These are phyloP conservation scores for Dioctria rufipes DNA, from an alignment of 2,888 invertebrate species.

Conservation along the genomic window DNA sequence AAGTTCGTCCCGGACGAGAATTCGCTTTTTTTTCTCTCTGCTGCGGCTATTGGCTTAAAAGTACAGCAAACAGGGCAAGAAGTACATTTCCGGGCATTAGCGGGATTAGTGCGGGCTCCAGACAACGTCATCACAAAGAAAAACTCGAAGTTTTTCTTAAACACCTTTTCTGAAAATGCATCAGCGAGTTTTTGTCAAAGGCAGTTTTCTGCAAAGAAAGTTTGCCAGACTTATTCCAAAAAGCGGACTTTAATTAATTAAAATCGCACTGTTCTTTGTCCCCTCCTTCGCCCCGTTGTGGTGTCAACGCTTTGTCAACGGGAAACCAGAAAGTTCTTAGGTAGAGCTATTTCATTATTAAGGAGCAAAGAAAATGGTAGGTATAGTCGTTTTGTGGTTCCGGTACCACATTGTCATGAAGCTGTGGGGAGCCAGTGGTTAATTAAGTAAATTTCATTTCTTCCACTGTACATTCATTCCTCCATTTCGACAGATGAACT, in stretches of 20 bases:
- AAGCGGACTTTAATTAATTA: slow-evolving; percentile 42
- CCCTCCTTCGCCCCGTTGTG: slow-evolving; percentile 6
- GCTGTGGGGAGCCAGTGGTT: slow-evolving; percentile 31
- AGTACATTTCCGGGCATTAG: slow-evolving; percentile 5
- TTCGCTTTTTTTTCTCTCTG: background rate
- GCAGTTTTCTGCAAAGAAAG: background rate
- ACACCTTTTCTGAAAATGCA: background rate
- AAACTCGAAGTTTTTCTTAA: background rate
- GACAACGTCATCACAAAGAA: background rate
- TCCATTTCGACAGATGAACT: background rate
- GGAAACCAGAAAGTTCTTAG: slow-evolving; percentile 16
- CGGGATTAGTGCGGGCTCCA: background rate
- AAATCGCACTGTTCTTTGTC: slow-evolving; percentile 17
- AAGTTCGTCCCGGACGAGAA: background rate
- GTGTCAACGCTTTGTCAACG: slow-evolving; percentile 32
- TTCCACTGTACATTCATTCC: background rate
- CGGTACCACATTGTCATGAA: slow-evolving; percentile 14
- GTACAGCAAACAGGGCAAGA: slow-evolving; percentile 4
- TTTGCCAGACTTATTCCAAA: background rate
- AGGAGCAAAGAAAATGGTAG: background rate
- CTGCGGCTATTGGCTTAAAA: background rate
- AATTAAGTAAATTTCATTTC: slow-evolving; percentile 45
- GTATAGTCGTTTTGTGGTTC: background rate
- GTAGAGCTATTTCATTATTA: background rate
- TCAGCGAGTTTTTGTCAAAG: background rate